These are phyloP conservation scores for Volucella inanis DNA, from an alignment of 2,888 invertebrate genomes.

Conservation along the genomic window DNA sequence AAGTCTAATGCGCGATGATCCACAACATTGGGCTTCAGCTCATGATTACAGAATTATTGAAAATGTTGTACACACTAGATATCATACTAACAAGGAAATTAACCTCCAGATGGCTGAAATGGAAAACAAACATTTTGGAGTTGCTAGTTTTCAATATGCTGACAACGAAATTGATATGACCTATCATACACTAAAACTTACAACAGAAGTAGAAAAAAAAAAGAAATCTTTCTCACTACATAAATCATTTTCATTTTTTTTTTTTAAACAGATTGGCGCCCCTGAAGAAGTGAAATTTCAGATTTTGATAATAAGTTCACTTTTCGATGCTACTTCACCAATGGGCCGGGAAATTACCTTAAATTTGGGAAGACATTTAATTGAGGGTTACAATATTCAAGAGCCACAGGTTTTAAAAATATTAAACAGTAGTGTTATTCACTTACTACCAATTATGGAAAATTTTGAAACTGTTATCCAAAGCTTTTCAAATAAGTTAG, in stretches of 20 bases:
- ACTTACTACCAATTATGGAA: conserved; percentile 88
- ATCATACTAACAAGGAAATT: conserved; percentile 87
- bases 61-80: conserved; percentile 87
- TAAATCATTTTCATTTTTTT: not conserved
- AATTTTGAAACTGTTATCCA: conserved; percentile 78
- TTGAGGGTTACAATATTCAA: conserved; percentile 88
- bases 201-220: conserved; percentile 85
- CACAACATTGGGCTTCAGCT: conserved; percentile 92
- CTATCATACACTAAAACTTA: conserved; percentile 89
- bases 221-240: not conserved
- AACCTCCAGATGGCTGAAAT: conserved; percentile 87
- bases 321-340: conserved; percentile 90
- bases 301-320: conserved; percentile 91
- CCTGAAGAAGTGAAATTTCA: conserved; percentile 93
- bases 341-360: conserved; percentile 92
- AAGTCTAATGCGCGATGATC: conserved; percentile 91
- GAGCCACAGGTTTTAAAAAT: conserved; percentile 87
- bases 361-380: conserved; percentile 91
- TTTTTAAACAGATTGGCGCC: conserved; percentile 86
- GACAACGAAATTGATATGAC: conserved; percentile 87
- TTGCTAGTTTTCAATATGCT: conserved; percentile 88
- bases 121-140: conserved; percentile 87
- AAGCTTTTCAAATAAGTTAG: conserved; percentile 80
- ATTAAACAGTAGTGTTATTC: conserved; percentile 89
- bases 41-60: conserved; percentile 90